Percentiles rank a stretch among this genome's conserved stretches.
phyloP scores from a whole-genome alignment of 2,113 vertebrate species.

The Mustelus asterias region DNA sequence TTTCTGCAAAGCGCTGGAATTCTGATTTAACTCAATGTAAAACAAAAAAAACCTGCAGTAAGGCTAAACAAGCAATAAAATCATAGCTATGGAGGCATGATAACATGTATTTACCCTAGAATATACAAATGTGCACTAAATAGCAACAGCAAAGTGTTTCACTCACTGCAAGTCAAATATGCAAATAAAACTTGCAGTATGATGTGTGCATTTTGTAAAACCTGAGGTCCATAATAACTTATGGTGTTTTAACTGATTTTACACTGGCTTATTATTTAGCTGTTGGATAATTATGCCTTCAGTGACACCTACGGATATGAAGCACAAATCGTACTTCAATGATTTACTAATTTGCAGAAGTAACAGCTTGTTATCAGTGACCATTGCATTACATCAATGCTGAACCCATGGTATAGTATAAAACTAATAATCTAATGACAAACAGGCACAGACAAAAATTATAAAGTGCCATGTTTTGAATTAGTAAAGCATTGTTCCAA shows the following conservation, averaged over 20 bases:
- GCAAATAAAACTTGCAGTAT: background rate
- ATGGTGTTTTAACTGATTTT: background rate
- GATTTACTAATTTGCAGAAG: background rate
- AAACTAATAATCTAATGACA: background rate
- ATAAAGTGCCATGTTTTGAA: background rate
- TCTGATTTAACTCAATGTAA: background rate
- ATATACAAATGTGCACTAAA: background rate
- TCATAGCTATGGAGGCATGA: no score
- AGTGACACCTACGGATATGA: background rate
- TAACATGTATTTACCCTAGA: background rate
- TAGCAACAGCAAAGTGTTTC: background rate
- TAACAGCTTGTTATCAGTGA: background rate
- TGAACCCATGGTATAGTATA: background rate
- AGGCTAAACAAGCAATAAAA: background rate
- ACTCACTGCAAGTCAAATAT: background rate
- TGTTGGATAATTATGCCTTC: background rate
- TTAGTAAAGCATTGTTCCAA: background rate
- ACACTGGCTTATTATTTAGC: background rate
- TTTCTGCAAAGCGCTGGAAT: background rate
- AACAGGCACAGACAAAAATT: background rate
- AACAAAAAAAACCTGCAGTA: background rate
- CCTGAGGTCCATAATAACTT: background rate
- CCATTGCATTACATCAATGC: background rate
- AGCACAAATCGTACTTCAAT: background rate
- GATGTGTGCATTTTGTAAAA: background rate